These are phyloP conservation scores for Meloidogyne floridensis DNA, from an alignment of 1,140 invertebrate species.

Conservation along the genomic window DNA sequence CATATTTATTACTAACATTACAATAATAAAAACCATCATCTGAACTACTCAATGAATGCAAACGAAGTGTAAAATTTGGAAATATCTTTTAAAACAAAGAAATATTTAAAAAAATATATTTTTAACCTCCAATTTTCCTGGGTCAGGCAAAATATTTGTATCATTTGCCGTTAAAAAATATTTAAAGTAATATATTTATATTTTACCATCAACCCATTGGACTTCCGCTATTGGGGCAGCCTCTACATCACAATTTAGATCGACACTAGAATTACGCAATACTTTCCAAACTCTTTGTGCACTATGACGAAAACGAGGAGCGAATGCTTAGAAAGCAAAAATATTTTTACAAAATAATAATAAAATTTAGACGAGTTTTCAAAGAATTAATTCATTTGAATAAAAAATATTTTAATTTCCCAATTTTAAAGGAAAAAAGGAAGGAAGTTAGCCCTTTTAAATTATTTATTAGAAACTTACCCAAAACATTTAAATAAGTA, in stretches of 20 bases:
- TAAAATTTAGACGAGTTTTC: too few species aligned
- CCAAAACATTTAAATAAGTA: conserved; percentile 92
- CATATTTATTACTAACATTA: conserved; percentile 83
- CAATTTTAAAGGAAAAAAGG: too few species aligned
- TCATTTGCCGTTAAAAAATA: conserved; percentile 29
- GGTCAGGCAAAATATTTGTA: conserved; percentile 49
- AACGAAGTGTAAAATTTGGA: conserved; percentile 80
- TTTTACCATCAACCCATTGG: conserved; percentile 78
- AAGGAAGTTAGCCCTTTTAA: too few species aligned
- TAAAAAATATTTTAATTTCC: too few species aligned
- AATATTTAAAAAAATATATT: not conserved
- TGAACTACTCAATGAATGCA: conserved; percentile 78
- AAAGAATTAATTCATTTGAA: too few species aligned
- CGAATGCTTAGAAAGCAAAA: conserved; percentile 44
- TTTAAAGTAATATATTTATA: not conserved
- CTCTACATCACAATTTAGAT: conserved; percentile 86
- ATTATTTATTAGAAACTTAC: conserved; percentile 66
- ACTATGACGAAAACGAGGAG: conserved; percentile 57
- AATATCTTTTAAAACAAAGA: conserved; percentile 71
- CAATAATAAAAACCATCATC: conserved; percentile 88
- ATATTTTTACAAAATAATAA: not conserved
- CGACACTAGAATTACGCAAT: conserved; percentile 71
- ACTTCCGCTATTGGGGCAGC: conserved; percentile 90
- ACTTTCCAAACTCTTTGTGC: conserved; percentile 61
- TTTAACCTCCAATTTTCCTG: conserved; percentile 59